These are phyloP conservation scores for Gallinago solitaria DNA, from an alignment of 2,797 vertebrate species.

Conservation along the genomic window DNA sequence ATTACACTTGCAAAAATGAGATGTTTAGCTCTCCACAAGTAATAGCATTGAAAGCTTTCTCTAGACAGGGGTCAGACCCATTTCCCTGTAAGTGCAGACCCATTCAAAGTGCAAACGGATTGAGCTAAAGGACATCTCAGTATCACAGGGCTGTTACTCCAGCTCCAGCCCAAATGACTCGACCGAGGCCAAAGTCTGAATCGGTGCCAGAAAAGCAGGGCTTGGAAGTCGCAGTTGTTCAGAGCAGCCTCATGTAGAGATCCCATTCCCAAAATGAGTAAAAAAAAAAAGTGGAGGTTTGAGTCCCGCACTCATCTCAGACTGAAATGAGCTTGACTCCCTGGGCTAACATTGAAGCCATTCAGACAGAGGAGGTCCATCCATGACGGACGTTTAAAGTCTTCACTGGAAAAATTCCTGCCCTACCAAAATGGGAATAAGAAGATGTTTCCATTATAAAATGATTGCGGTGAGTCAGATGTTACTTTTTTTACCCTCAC, in stretches of 20 bases:
- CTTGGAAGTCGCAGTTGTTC: background rate
- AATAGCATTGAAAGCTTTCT: constrained; percentile 41
- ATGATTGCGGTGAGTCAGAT: background rate
- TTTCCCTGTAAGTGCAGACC: constrained; percentile 10
- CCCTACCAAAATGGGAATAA: background rate
- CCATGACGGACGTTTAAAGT: accelerated
- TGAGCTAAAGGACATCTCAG: background rate
- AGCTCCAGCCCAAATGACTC: background rate
- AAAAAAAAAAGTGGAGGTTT: background rate
- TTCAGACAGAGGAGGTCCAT: background rate
- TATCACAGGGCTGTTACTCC: background rate
- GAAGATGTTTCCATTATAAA: background rate
- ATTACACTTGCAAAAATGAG: constrained; percentile 22
- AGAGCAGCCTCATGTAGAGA: background rate
- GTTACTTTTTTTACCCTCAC: background rate
- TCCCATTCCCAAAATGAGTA: background rate
- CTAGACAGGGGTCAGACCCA: constrained; percentile 7
- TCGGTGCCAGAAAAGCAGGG: background rate
- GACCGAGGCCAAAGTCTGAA: background rate
- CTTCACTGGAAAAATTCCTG: background rate
- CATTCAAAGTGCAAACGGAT: background rate
- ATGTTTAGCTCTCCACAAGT: background rate
- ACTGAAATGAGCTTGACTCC: background rate
- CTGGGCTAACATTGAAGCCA: accelerated
- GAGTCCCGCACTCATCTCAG: background rate